Evolutionary conservation across 1,140 invertebrate genomes (phyloP).

Genomic region (Akabosia matsudoensis): DNA sequence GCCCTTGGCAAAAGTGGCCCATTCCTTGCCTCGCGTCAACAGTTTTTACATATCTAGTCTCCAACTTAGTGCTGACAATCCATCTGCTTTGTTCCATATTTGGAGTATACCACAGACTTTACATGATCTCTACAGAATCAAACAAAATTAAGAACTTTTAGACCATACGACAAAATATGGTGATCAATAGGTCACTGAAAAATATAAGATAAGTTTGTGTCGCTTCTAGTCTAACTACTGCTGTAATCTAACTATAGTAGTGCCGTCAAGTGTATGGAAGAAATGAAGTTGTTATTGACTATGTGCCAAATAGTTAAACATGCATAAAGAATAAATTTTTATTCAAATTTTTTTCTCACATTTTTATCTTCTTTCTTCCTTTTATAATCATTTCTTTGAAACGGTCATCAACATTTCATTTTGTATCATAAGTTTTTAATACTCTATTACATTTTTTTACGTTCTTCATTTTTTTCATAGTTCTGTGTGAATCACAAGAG

Average conservation of each 20-base stretch:
- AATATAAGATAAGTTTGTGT: background rate
- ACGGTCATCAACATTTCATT: background rate
- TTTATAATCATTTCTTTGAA: background rate
- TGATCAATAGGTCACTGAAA: too few relatives aligned
- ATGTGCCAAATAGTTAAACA: too few relatives aligned
- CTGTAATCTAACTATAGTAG: too few relatives aligned
- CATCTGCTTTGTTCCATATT: background rate
- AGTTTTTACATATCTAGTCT: background rate
- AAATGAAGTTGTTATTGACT: too few relatives aligned
- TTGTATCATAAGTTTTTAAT: slow-evolving; percentile 4
- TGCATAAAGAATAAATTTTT: slow-evolving; percentile 24
- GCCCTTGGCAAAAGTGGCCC: slow-evolving; percentile 80
- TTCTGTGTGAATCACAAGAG: background rate
- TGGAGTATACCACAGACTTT: background rate
- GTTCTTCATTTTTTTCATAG: too few relatives aligned
- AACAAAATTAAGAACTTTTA: slow-evolving; percentile 18
- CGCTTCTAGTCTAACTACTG: background rate
- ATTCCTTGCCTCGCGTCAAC: slow-evolving; percentile 60
- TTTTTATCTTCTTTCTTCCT: background rate
- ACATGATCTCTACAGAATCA: background rate
- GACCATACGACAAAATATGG: background rate
- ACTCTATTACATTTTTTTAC: slow-evolving; percentile 1
- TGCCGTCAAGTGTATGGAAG: too few relatives aligned
- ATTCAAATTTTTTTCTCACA: slow-evolving; percentile 6
- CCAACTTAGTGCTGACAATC: slow-evolving; percentile 24